Conservation (phyloP, 2,113 vertebrate genomes). For the Epinephelus fuscoguttatus region DNA sequence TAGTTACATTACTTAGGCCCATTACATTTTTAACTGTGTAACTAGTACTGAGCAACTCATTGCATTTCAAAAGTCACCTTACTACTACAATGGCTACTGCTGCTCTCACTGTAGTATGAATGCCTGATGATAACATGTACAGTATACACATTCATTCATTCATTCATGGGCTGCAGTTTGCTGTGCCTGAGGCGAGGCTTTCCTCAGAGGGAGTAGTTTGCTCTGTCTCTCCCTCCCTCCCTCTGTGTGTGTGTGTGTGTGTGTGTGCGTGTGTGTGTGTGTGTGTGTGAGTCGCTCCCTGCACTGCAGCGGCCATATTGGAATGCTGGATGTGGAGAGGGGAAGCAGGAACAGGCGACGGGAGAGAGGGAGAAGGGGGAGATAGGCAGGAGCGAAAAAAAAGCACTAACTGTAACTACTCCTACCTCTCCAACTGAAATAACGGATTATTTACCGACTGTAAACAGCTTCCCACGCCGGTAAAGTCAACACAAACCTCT, state of each 20-base stretch:
- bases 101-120: no score
- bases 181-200: conserved; percentile 35
- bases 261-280: background rate
- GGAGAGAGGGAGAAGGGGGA: conserved; percentile 37
- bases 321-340: conserved; percentile 80
- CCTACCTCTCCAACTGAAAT: conserved; percentile 33
- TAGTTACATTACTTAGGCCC: no score
- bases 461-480: conserved; percentile 25
- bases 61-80: no score
- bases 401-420: conserved; percentile 40
- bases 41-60: no score
- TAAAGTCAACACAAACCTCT: conserved; percentile 35
- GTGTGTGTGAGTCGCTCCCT: conserved; percentile 24
- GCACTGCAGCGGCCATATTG: conserved; percentile 77
- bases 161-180: conserved; percentile 43
- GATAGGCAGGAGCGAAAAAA: conserved; percentile 46
- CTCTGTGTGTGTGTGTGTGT: background rate
- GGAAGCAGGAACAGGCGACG: conserved; percentile 76
- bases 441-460: conserved; percentile 50
- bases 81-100: no score
- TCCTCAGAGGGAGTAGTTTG: conserved; percentile 8
- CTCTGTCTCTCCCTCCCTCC: background rate
- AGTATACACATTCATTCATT: conserved; percentile 31
- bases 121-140: background rate
- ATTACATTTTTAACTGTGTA: no score